phyloP scores from a whole-genome alignment of 1,140 invertebrate species.

The Tenebrio molitor region DNA sequence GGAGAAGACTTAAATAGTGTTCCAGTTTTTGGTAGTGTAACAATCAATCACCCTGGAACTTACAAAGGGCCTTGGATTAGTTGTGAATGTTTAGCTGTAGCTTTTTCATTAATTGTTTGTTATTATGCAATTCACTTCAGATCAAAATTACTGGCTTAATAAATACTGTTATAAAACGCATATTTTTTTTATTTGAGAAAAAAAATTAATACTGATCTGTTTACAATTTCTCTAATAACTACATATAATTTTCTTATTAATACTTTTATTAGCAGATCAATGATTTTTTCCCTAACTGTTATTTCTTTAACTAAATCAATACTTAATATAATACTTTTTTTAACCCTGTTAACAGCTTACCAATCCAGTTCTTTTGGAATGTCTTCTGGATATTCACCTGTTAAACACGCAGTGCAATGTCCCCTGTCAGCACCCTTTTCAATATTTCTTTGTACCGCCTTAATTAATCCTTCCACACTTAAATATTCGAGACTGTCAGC shows the following conservation, averaged over 20 bases:
- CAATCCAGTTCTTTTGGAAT: slow-evolving; percentile 82
- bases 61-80: slow-evolving; percentile 93
- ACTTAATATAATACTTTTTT: too few species aligned
- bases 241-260: too few species aligned
- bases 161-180: too few species aligned
- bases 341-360: too few species aligned
- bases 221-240: too few species aligned
- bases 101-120: slow-evolving; percentile 82
- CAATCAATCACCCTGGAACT: slow-evolving; percentile 84
- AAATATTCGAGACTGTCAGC: slow-evolving; percentile 94
- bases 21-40: slow-evolving; percentile 81
- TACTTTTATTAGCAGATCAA: too few species aligned
- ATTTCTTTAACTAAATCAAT: too few species aligned
- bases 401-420: slow-evolving; percentile 88
- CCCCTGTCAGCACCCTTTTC: slow-evolving; percentile 73
- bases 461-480: slow-evolving; percentile 92
- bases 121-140: slow-evolving; percentile 89
- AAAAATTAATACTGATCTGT: too few species aligned
- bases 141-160: slow-evolving; percentile 73
- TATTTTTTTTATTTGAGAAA: too few species aligned
- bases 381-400: slow-evolving; percentile 86
- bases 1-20: slow-evolving; percentile 77
- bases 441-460: slow-evolving; percentile 87
- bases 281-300: too few species aligned
- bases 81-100: slow-evolving; percentile 88